These are phyloP conservation scores for Prorops nasuta DNA, from an alignment of 1,140 invertebrate species.

Conservation along the genomic window DNA sequence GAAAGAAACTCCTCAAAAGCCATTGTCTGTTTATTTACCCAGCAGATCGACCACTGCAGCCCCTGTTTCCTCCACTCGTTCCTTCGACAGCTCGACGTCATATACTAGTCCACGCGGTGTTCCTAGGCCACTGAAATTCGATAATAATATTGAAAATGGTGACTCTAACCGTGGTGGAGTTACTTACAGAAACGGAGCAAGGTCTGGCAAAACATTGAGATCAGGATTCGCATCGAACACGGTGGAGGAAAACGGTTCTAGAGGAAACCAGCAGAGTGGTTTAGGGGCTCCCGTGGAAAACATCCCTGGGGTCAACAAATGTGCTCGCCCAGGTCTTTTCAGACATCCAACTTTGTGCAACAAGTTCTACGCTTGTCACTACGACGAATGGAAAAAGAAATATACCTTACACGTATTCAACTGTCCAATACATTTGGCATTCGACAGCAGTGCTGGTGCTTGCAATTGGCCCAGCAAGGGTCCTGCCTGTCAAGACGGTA, in stretches of 20 bases:
- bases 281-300: constrained; percentile 51
- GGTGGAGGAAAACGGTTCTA: constrained; percentile 9
- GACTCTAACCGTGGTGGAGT: neutral
- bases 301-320: constrained; percentile 65
- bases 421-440: constrained; percentile 78
- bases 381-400: constrained; percentile 76
- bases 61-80: neutral
- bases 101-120: too few relatives aligned
- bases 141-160: neutral
- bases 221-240: neutral
- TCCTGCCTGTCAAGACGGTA: constrained; percentile 72
- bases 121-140: too few relatives aligned
- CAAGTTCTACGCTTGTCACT: constrained; percentile 83
- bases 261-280: constrained; percentile 35
- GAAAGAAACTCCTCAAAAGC: neutral
- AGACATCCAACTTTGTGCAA: constrained; percentile 79
- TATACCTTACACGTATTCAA: constrained; percentile 79
- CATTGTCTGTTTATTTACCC: constrained; percentile 24
- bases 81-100: too few relatives aligned
- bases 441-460: constrained; percentile 71
- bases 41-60: neutral
- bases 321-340: constrained; percentile 77
- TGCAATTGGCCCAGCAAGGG: constrained; percentile 84
- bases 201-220: constrained; percentile 14
- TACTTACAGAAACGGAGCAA: neutral